Base-by-base conservation (phyloP, 2,888 invertebrate genomes). In the Clusia tigrina region DNA sequence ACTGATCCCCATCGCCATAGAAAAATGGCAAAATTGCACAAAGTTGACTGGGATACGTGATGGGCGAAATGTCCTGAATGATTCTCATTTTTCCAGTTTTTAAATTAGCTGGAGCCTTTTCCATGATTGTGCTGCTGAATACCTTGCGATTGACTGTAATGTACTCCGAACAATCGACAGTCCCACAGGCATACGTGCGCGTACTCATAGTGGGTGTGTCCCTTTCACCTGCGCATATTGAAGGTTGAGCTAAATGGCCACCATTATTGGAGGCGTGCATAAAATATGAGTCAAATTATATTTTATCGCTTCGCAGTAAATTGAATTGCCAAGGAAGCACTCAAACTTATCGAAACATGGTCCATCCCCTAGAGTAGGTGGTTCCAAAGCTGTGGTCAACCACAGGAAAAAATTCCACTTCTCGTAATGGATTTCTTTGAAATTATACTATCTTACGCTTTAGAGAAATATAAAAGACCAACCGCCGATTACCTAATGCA, bases 1-100 rank as follows among this genome's bases (percentile, higher is more conserved):
- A 24, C 32, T 71, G 38, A 57, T 69, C 60, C 52, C 52, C 15
- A n/a, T 63, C 56, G 2, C 66, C 60, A 2, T 42, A 24, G 24
- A 72, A 75, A 25, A 72, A 69, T 2, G 79, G 78, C 56, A 79
- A n/a, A 15, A 78, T 62, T 0, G 60, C 75, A 20, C 67, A 69
- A 0, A 75, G 1, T 61, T 76, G 71, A 1, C 64, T 60, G 2
- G 70, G 70, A 48, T 2, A 2, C 5, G 62, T 60, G n/a, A 77
- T 64, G 5, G n/a, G 51, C 1, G 24, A 12, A 9, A 78, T 67
- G 58, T 79, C 79, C 1, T 54, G 15, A 2, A 77, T 26, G 23
- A 78, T 69, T 63, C 70, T 73, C 79, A 78, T 79, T 5, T 0
- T 25, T 9, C 3, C n/a, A n/a, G n/a, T n/a, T n/a, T n/a, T n/a